phyloP scores from a whole-genome alignment of 1,140 invertebrate genomes.

The Cydia pomonella region DNA sequence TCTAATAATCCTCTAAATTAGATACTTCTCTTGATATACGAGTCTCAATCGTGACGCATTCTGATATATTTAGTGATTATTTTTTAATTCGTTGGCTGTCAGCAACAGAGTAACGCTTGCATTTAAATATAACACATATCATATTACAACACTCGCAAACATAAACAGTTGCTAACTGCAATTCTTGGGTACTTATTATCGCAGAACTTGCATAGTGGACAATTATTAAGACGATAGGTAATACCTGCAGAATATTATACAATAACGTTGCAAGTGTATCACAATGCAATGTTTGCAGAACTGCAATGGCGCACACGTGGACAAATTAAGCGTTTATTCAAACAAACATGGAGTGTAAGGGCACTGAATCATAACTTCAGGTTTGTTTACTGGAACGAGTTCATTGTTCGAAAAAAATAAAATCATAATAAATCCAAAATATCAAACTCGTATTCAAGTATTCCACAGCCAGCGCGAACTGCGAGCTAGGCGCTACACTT shows the following conservation, averaged over 20 bases:
- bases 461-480: too few relatives aligned
- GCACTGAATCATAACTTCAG: not conserved
- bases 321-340: conserved; percentile 1
- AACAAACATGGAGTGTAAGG: not conserved
- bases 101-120: not conserved
- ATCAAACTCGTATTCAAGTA: too few relatives aligned
- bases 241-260: conserved; percentile 6
- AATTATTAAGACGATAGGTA: not conserved
- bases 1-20: conserved; percentile 44
- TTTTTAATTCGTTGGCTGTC: not conserved
- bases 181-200: not conserved
- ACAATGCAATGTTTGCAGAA: conserved; percentile 14
- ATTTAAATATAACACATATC: not conserved
- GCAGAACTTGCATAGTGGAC: not conserved
- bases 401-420: too few relatives aligned
- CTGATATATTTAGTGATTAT: not conserved
- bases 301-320: conserved; percentile 12
- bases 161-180: not conserved
- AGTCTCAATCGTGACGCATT: conserved; percentile 42
- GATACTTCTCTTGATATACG: conserved; percentile 41
- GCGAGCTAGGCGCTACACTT: too few relatives aligned
- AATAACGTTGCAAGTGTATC: not conserved
- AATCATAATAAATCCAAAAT: too few relatives aligned
- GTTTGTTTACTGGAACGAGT: not conserved
- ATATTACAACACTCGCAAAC: not conserved